Evolutionary conservation across 2,888 invertebrate species (phyloP), one percentile per base, ranked within the genome.

Genomic region (Dolichomitus sp.): DNA sequence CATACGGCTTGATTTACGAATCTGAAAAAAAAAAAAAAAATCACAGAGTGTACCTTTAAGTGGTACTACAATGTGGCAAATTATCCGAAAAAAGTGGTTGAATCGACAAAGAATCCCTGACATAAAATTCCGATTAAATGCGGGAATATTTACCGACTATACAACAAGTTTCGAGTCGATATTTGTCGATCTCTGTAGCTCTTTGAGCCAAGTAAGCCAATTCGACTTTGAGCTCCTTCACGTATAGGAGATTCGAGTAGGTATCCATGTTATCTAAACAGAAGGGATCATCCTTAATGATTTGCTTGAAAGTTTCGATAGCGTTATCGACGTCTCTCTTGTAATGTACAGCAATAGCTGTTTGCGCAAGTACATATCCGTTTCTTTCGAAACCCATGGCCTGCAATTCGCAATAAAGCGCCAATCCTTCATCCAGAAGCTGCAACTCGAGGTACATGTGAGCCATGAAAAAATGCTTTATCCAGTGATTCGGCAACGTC

Each of bases 121-220:
- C 7, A 9, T 45, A n/a, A 45, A n/a, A 12, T 4, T 1, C 12
- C 2, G 12, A 45, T n/a, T n/a, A 37, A 37, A 37, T 37, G 37
- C 6, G 0, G 7, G 4, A 12, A 37, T 70, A 42, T 94, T 94
- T 94, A 97, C 99, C 99, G 92, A 99, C 98, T 85, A 99, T 98
- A 94, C 98, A 99, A 93, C 99, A 99, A 0, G 99, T 99, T 94
- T 99, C 99, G 27, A 99, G 98, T 87, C 98, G 95, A 92, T 99
- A 99, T 94, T 99, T 99, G 94, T 99, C 99, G 88, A 99, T 98
- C 89, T 97, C 97, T 72, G 98, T 97, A 59, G 98, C 98, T 90
- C 97, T 97, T 91, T 99, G 99, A 0, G 99, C 99, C 84, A 99
- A 95, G 93, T 98, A 96, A 2, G 99, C 98, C 87, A 99, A 95